phyloP scores from a whole-genome alignment of 2,797 vertebrate genomes.

The Moxostoma hubbsi region DNA sequence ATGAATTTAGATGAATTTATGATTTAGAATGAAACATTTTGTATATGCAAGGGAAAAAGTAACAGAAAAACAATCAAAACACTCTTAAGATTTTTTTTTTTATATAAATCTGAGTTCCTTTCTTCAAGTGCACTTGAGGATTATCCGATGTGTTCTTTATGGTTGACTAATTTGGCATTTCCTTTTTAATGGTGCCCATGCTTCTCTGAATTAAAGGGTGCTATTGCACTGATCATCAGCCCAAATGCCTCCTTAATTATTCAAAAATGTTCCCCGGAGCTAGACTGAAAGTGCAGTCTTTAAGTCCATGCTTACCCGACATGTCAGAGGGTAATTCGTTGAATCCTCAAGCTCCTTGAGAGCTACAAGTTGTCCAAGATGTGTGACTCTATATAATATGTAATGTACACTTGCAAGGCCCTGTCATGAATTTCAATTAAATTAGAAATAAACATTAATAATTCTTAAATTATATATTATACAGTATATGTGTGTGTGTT shows the following conservation, averaged over 20 bases:
- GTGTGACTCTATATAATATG: neutral
- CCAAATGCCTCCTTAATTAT: slow-evolving; percentile 41
- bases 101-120: slow-evolving; percentile 64
- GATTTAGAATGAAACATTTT: neutral
- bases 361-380: slow-evolving; percentile 12
- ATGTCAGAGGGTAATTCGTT: slow-evolving; percentile 35
- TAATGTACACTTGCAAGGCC: neutral
- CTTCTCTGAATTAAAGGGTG: slow-evolving; percentile 47
- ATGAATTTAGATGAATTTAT: neutral
- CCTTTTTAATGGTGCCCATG: slow-evolving; percentile 44
- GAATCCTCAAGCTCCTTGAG: slow-evolving; percentile 32
- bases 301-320: slow-evolving; percentile 17
- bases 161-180: slow-evolving; percentile 60
- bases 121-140: slow-evolving; percentile 72
- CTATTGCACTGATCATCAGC: slow-evolving; percentile 43
- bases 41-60: neutral
- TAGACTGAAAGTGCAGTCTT: slow-evolving; percentile 33
- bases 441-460: neutral
- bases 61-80: slow-evolving; percentile 65
- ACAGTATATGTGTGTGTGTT: too few relatives aligned
- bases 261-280: slow-evolving; percentile 35
- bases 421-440: neutral
- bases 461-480: neutral
- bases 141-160: slow-evolving; percentile 47
- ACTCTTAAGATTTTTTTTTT: slow-evolving; percentile 66